Evolutionary conservation across 2,797 vertebrate genomes (phyloP), one percentile per base, ranked within the genome.

Genomic region (Sebastiscus tertius): DNA sequence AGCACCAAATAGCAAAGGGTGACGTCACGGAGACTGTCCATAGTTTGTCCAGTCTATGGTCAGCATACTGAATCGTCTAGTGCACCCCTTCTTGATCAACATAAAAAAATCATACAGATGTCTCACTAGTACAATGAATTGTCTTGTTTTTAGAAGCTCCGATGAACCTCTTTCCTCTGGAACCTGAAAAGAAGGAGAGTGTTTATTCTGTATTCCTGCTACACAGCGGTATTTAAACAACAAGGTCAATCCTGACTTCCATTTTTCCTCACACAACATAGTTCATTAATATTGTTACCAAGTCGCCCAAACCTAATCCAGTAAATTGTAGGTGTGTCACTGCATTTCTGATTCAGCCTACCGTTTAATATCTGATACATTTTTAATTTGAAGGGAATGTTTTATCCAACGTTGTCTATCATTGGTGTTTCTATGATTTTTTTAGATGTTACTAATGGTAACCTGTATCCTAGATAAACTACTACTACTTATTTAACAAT

Each of bases 191-290:
- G 67, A 67, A 62, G 22, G 31, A 68, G 36, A 54, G 10, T 31
- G 79, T 83, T 77, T 63, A 80, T 29, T 85, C 59, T 26, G 59
- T 82, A 69, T 86, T 87, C 59, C 66, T 42, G 66, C 64, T 61
- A 55, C 77, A 52, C 67, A 64, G 55, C 36, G 0, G 1, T 65
- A 67, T 86, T 80, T 78, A 36, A 82, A 75, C 80, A 87, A 87
- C 80, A 87, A 87, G 81, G 76, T 85, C 72, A 54, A 26, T 58
- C 67, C 75, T 75, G 24, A 84, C 80, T 81, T 82, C 63, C 62
- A 78, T 81, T 89, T 79, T 29, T 14, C 62, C 73, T 72, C 52
- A 58, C 49, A 52, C 26, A 36, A 1, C 54, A 29, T 27, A 73
- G 12, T 66, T 89, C 29, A 83, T 83, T 79, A 82, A 80, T 70